Conservation (phyloP, 2,888 invertebrate species). For the Lepeophtheirus nordmannii region DNA sequence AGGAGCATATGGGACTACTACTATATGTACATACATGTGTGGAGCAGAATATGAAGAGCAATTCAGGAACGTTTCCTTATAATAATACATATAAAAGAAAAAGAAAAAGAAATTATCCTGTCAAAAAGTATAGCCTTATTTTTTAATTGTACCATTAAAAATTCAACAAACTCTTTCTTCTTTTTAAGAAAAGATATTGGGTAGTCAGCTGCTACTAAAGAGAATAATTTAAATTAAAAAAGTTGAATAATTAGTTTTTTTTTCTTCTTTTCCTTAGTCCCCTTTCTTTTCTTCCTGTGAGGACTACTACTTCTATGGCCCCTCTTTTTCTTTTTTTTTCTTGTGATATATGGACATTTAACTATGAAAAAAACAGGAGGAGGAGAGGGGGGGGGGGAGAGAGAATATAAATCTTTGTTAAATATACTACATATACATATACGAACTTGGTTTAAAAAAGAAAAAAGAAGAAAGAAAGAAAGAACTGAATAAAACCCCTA, state of each 20-base stretch:
- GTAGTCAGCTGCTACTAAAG: slow-evolving; percentile 5
- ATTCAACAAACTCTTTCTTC: not conserved
- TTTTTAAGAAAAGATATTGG: not conserved
- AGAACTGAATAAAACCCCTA: not conserved
- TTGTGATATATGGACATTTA: slow-evolving; percentile 6
- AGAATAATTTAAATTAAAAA: slow-evolving; percentile 6
- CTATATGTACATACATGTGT: no score
- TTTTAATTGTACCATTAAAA: slow-evolving; percentile 5
- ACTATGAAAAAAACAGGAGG: not conserved
- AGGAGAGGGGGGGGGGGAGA: not conserved
- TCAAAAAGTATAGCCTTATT: not conserved
- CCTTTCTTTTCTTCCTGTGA: not conserved
- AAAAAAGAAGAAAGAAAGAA: not conserved
- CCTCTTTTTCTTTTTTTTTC: not conserved
- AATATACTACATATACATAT: not conserved
- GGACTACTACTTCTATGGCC: not conserved
- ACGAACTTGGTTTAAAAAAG: not conserved
- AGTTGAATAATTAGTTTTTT: slow-evolving; percentile 1
- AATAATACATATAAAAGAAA: not conserved
- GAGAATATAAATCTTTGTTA: slow-evolving; percentile 1
- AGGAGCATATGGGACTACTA: no score
- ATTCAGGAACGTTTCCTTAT: no score
- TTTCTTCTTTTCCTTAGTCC: no score
- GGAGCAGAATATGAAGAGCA: no score
- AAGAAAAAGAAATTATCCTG: not conserved